A percentile compares a stretch with the other conserved stretches of the same genome.
Evolutionary conservation across 2,888 invertebrate species (phyloP).

Genomic region (Limenitis camilla): DNA sequence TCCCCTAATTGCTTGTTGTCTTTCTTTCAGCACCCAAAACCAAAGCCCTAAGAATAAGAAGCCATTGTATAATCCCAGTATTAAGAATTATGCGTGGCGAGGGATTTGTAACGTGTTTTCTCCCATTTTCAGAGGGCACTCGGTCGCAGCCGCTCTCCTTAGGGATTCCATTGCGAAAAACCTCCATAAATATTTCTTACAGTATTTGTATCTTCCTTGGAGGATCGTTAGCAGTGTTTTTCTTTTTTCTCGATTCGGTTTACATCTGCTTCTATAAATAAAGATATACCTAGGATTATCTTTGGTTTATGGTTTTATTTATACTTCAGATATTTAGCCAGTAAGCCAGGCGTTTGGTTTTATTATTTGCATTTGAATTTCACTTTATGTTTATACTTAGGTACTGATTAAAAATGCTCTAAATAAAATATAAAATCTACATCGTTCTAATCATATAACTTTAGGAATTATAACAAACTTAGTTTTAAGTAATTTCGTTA

Average conservation of each 20-base stretch:
- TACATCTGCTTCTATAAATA: slow-evolving; percentile 47
- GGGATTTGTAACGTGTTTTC: slow-evolving; percentile 68
- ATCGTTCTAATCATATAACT: too few species aligned
- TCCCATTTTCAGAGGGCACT: slow-evolving; percentile 58
- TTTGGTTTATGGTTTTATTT: not conserved
- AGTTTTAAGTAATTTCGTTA: too few species aligned
- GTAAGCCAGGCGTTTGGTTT: too few species aligned
- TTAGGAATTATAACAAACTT: too few species aligned
- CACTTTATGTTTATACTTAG: too few species aligned
- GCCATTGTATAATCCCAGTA: slow-evolving; percentile 68
- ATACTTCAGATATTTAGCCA: not conserved
- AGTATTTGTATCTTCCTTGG: slow-evolving; percentile 72
- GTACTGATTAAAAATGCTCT: too few species aligned
- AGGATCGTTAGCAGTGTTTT: slow-evolving; percentile 69
- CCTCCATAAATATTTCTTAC: slow-evolving; percentile 74
- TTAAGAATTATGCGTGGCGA: slow-evolving; percentile 66
- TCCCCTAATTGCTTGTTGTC: slow-evolving; percentile 63
- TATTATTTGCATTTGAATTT: too few species aligned
- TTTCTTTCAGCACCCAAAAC: slow-evolving; percentile 65
- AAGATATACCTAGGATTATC: slow-evolving; percentile 9
- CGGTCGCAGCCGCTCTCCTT: slow-evolving; percentile 53
- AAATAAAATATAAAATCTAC: too few species aligned
- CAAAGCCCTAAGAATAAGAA: slow-evolving; percentile 38
- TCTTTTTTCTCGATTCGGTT: slow-evolving; percentile 47
- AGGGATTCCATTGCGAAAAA: slow-evolving; percentile 68